Conservation (phyloP, 64 coral and sea anemone genomes). For the Pachyseris speciosa region DNA sequence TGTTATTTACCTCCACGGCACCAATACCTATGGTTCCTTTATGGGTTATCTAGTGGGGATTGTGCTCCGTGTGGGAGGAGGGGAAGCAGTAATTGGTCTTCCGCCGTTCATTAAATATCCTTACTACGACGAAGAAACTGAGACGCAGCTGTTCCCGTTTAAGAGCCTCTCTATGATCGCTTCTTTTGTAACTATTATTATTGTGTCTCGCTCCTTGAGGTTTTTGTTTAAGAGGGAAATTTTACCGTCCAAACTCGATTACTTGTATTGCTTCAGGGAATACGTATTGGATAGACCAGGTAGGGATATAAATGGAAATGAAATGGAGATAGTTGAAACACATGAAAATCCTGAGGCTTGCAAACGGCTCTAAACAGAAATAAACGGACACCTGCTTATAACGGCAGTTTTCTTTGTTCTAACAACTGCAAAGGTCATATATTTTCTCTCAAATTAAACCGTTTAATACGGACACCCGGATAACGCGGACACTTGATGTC, state of each 20-base stretch:
- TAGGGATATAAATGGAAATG: neutral
- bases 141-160: constrained; percentile 84
- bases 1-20: constrained; percentile 66
- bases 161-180: constrained; percentile 79
- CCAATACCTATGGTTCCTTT: constrained; percentile 96
- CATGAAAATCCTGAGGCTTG: too few species aligned
- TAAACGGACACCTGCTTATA: too few species aligned
- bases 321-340: too few species aligned
- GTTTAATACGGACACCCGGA: too few species aligned
- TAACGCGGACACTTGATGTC: too few species aligned
- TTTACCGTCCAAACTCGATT: constrained; percentile 55
- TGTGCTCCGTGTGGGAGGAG: constrained; percentile 67
- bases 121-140: constrained; percentile 64
- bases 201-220: constrained; percentile 60
- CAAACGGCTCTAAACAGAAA: too few species aligned
- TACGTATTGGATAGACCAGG: neutral
- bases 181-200: constrained; percentile 63
- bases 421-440: too few species aligned
- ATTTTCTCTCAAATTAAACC: too few species aligned
- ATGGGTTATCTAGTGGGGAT: constrained; percentile 81
- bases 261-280: constrained; percentile 48
- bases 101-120: constrained; percentile 81
- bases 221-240: constrained; percentile 67
- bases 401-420: too few species aligned
- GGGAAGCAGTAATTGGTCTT: constrained; percentile 72